Percentiles rank a stretch among this genome's conserved stretches.
Evolutionary conservation across 2,113 vertebrate species (phyloP).

Genomic region (Vulpes vulpes): DNA sequence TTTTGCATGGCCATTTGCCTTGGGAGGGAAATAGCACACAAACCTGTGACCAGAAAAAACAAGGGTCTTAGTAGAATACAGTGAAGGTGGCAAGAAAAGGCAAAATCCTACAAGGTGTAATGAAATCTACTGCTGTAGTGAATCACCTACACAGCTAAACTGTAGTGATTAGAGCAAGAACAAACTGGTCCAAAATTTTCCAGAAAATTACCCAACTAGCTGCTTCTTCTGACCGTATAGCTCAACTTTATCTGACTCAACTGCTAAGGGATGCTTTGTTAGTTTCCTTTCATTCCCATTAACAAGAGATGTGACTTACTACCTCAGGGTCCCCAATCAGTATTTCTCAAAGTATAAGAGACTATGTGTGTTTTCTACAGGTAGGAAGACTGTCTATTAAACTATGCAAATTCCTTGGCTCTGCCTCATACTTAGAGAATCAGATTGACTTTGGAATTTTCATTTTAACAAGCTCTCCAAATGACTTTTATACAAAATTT

Average conservation of each 20-base stretch:
- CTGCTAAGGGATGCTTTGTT: neutral
- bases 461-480: neutral
- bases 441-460: neutral
- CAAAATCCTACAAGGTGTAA: accelerated
- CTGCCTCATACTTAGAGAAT: neutral
- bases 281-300: neutral
- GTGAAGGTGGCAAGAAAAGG: neutral
- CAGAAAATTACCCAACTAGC: neutral
- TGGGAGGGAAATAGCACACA: slow-evolving; percentile 73
- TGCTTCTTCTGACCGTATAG: neutral
- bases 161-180: neutral
- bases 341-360: neutral
- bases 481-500: neutral
- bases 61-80: neutral
- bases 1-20: slow-evolving; percentile 76
- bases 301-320: neutral
- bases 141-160: neutral
- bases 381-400: neutral
- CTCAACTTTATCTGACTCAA: neutral
- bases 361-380: neutral
- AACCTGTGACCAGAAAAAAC: slow-evolving; percentile 54
- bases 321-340: neutral
- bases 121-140: neutral
- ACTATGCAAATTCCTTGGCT: neutral
- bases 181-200: neutral